Conservation (phyloP, 2,888 invertebrate species). For the Mythimna ferrago region DNA sequence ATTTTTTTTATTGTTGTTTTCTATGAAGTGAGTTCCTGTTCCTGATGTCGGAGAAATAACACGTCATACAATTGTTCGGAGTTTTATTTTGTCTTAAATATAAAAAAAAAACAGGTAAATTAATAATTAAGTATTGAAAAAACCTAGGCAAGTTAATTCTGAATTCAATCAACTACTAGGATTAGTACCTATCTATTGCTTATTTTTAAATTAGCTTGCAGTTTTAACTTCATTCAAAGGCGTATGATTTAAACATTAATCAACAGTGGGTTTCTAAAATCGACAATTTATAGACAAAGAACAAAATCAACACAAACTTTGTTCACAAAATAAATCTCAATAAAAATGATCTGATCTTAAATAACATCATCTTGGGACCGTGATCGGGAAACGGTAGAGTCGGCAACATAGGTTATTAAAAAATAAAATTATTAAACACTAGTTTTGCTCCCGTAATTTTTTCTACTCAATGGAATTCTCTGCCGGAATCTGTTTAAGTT, state of each 20-base stretch:
- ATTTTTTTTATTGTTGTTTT: neutral
- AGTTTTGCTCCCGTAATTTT: neutral
- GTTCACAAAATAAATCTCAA: constrained; percentile 88
- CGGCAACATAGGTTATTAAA: constrained; percentile 64
- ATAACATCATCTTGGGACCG: constrained; percentile 84
- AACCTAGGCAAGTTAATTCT: neutral
- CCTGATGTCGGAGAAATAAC: neutral
- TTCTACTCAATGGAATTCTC: too few relatives aligned
- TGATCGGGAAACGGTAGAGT: constrained; percentile 74
- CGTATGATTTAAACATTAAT: constrained; percentile 72
- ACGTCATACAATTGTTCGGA: neutral
- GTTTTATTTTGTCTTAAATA: neutral
- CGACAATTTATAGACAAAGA: constrained; percentile 82
- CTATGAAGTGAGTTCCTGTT: neutral
- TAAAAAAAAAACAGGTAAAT: neutral
- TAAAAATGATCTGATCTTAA: constrained; percentile 88
- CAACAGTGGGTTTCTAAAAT: constrained; percentile 71
- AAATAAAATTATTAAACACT: neutral
- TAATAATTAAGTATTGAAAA: neutral
- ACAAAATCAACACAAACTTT: constrained; percentile 79
- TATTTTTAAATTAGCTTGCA: neutral
- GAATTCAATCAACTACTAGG: neutral
- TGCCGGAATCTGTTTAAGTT: too few relatives aligned
- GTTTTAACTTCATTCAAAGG: constrained; percentile 21
- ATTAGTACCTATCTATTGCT: neutral